Evolutionary conservation across 1,140 invertebrate genomes (phyloP).

Genomic region (Thaumatotibia leucotreta): DNA sequence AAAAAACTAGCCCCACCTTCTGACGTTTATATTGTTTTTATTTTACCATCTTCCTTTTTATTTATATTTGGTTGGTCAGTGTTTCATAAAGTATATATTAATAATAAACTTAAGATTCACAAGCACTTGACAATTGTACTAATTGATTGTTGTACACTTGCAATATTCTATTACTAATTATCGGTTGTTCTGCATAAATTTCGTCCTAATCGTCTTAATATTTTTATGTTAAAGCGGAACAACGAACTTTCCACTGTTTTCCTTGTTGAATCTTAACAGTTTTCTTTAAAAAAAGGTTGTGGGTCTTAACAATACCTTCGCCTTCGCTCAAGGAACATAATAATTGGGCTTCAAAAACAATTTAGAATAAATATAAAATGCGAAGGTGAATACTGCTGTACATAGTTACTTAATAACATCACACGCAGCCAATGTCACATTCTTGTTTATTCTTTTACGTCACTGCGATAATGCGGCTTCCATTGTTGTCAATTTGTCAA

Average conservation of each 20-base stretch:
- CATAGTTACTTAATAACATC: conserved; percentile 25
- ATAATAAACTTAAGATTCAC: conserved; percentile 11
- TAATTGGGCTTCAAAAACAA: conserved; percentile 34
- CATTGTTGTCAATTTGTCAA: conserved; percentile 22
- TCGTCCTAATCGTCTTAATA: neutral
- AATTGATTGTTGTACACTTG: conserved; percentile 14
- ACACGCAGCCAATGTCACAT: conserved; percentile 33
- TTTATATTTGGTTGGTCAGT: conserved; percentile 41
- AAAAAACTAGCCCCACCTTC: conserved; percentile 69
- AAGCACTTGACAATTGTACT: conserved; percentile 17
- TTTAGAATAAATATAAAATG: neutral
- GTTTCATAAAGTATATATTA: conserved; percentile 35
- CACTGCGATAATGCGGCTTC: neutral
- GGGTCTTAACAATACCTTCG: conserved; percentile 34
- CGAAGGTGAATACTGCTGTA: neutral
- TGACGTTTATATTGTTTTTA: conserved; percentile 27
- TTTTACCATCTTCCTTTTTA: conserved; percentile 29
- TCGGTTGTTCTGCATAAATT: neutral
- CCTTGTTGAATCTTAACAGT: conserved; percentile 25
- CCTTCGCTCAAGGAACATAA: conserved; percentile 8
- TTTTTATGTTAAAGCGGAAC: neutral
- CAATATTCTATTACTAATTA: neutral
- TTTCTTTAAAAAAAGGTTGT: conserved; percentile 49
- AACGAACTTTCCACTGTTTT: neutral
- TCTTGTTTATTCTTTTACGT: conserved; percentile 14